Conservation (phyloP, 2,797 vertebrate species). For the Chanos chanos region DNA sequence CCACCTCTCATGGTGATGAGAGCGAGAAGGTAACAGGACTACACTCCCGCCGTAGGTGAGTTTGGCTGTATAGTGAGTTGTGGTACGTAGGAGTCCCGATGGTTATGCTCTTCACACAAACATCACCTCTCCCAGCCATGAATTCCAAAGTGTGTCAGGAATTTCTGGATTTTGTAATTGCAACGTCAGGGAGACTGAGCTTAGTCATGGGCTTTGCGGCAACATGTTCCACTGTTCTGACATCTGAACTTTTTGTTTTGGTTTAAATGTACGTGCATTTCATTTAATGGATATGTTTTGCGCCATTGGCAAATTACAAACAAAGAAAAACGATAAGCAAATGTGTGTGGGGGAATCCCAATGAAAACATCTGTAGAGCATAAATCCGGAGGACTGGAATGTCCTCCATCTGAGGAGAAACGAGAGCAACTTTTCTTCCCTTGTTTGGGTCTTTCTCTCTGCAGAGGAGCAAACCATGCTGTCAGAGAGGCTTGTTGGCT, state of each 20-base stretch:
- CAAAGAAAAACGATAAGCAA: constrained; percentile 1
- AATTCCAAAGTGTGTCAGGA: background rate
- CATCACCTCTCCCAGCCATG: background rate
- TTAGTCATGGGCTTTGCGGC: constrained; percentile 9
- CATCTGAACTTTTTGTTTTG: constrained; percentile 41
- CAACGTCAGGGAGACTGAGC: background rate
- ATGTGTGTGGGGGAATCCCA: background rate
- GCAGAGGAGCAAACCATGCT: constrained; percentile 40
- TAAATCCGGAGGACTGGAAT: constrained; percentile 34
- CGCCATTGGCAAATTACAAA: constrained; percentile 30
- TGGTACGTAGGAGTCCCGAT: background rate
- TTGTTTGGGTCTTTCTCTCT: constrained; percentile 36
- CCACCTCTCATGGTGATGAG: constrained; percentile 2
- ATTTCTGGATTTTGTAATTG: background rate
- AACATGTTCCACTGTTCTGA: constrained; percentile 44
- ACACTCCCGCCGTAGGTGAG: constrained; percentile 55
- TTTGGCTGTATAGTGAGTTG: constrained; percentile 6
- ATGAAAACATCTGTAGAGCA: background rate
- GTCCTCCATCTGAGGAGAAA: constrained; percentile 13
- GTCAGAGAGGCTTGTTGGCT: constrained; percentile 54
- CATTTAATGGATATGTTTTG: constrained; percentile 25
- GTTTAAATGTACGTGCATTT: constrained; percentile 23
- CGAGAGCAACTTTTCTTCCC: constrained; percentile 43
- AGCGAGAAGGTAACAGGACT: constrained; percentile 27
- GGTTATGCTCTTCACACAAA: background rate